Percentiles rank a stretch among this genome's conserved stretches.
phyloP scores from a whole-genome alignment of 2,797 vertebrate genomes.

The Naso thynnoides region DNA sequence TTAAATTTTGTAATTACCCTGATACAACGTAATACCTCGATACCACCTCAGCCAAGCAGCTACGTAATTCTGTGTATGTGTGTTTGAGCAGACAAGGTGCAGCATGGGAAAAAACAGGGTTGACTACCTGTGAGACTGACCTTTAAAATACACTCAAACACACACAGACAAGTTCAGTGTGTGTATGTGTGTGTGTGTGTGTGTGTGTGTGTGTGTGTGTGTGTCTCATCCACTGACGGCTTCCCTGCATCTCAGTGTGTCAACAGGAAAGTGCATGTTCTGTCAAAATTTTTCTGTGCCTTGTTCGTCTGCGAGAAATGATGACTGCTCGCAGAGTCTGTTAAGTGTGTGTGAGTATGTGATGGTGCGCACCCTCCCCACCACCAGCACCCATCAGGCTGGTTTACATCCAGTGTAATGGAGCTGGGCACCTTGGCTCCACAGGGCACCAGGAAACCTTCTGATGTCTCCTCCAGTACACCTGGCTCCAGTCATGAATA shows the following conservation, averaged over 20 bases:
- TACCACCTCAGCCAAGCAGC: background rate
- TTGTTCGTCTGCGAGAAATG: slow-evolving; percentile 12
- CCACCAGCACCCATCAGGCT: slow-evolving; percentile 27
- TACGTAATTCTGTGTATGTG: background rate
- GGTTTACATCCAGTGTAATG: slow-evolving; percentile 42
- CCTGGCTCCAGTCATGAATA: slow-evolving; percentile 70
- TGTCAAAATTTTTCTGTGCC: background rate
- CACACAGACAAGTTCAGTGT: background rate
- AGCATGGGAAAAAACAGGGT: slow-evolving; percentile 14
- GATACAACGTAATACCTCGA: too few relatives aligned
- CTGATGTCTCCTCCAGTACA: slow-evolving; percentile 55
- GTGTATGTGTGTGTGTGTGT: too few relatives aligned
- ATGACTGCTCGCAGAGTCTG: background rate
- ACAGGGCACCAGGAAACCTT: slow-evolving; percentile 48
- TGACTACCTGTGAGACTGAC: slow-evolving; percentile 46
- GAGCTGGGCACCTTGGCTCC: slow-evolving; percentile 49
- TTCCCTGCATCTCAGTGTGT: slow-evolving; percentile 9
- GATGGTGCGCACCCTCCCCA: slow-evolving; percentile 9
- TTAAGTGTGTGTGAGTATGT: slow-evolving; percentile 16
- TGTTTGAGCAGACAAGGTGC: slow-evolving; percentile 25
- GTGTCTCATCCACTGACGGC: slow-evolving; percentile 10
- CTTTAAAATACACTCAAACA: slow-evolving; percentile 31
- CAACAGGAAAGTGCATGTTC: slow-evolving; percentile 4
- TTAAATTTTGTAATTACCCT: too few relatives aligned
- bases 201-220: too few relatives aligned